A percentile compares a stretch with the other conserved stretches of the same genome.
Conservation (phyloP, 1,140 invertebrate species). For the Lamellibrachia luymesi region DNA sequence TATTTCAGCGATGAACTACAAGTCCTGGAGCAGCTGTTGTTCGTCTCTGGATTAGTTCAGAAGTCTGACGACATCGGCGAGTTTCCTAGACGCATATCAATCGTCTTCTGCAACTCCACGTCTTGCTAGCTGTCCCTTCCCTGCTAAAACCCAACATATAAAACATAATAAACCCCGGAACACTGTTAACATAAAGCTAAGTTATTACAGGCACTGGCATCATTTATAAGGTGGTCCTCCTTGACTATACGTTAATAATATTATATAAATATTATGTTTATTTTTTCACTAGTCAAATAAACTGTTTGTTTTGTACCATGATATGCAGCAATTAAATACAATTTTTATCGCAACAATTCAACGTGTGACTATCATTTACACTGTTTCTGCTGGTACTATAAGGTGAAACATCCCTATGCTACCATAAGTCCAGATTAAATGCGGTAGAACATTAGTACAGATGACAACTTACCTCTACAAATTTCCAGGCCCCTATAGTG, state of each 20-base stretch:
- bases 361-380: not conserved
- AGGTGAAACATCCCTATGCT: not conserved
- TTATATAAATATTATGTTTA: too few relatives aligned
- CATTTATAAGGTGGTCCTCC: not conserved
- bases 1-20: not conserved
- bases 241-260: too few relatives aligned
- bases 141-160: not conserved
- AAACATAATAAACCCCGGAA: not conserved
- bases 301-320: too few relatives aligned
- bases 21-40: not conserved
- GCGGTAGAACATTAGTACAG: too few relatives aligned
- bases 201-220: not conserved
- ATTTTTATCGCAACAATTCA: not conserved
- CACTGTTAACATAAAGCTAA: not conserved
- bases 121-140: not conserved
- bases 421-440: too few relatives aligned
- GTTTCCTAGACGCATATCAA: not conserved
- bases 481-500: not conserved
- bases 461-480: not conserved
- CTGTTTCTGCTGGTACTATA: not conserved
- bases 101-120: not conserved
- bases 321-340: not conserved
- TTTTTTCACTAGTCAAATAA: too few relatives aligned
- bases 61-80: not conserved
- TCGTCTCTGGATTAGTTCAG: not conserved